These are phyloP conservation scores for Augiades crinisus DNA, from an alignment of 2,888 invertebrate species.

Conservation along the genomic window DNA sequence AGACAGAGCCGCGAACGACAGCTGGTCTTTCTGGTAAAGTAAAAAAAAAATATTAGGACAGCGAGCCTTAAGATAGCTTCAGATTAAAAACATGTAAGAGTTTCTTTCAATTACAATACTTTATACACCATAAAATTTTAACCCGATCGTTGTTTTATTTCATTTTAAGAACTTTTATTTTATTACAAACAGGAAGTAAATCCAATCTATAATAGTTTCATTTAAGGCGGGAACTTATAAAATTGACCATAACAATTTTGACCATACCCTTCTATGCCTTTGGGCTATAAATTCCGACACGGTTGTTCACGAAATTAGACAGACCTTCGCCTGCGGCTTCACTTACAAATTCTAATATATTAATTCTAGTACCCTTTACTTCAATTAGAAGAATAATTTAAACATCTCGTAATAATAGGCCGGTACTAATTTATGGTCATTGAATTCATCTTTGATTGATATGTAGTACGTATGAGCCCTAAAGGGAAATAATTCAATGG, in stretches of 20 bases:
- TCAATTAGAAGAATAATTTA: not conserved
- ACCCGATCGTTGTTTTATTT: too few relatives aligned
- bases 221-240: not conserved
- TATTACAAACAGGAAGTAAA: conserved; percentile 48
- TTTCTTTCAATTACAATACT: too few relatives aligned
- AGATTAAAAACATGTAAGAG: too few relatives aligned
- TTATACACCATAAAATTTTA: too few relatives aligned
- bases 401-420: not conserved
- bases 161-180: too few relatives aligned
- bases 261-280: not conserved
- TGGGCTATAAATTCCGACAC: not conserved
- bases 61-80: too few relatives aligned
- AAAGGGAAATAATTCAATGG: not conserved
- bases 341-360: not conserved
- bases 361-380: not conserved
- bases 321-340: conserved; percentile 1
- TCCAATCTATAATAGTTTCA: conserved; percentile 48
- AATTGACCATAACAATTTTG: conserved; percentile 13
- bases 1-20: too few relatives aligned
- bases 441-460: not conserved
- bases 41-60: too few relatives aligned
- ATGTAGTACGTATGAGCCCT: not conserved
- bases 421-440: not conserved
- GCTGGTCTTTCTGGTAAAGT: too few relatives aligned
- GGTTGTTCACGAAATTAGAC: conserved; percentile 6